phyloP scores from a whole-genome alignment of 2,113 vertebrate species.

The Pelecanoides urinatrix region DNA sequence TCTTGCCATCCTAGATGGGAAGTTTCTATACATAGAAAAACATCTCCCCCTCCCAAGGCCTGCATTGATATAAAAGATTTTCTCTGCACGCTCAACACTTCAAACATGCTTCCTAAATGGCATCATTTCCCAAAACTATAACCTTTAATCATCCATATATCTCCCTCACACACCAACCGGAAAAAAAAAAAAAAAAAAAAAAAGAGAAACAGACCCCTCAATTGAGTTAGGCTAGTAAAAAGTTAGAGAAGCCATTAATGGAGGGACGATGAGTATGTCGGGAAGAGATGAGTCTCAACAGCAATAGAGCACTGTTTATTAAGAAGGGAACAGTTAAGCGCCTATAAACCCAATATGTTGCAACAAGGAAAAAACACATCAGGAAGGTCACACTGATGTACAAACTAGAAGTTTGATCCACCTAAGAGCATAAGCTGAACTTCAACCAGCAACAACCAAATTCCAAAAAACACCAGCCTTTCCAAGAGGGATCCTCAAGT shows the following conservation, averaged over 20 bases:
- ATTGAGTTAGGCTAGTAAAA: accelerated
- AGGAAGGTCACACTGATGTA: neutral
- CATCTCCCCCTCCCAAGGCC: constrained; percentile 40
- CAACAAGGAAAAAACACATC: neutral
- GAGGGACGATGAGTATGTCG: neutral
- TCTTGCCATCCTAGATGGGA: constrained; percentile 57
- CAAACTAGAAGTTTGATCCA: neutral
- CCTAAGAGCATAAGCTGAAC: neutral
- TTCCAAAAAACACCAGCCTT: neutral
- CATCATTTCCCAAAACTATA: constrained; percentile 40
- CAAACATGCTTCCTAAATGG: constrained; percentile 35
- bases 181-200: neutral
- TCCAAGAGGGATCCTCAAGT: neutral
- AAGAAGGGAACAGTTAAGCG: neutral
- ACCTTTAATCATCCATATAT: neutral
- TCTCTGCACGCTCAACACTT: neutral
- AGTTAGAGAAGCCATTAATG: neutral
- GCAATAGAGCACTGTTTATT: neutral
- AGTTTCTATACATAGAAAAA: constrained; percentile 64
- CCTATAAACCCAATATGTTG: neutral
- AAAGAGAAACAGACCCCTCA: neutral
- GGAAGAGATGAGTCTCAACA: neutral
- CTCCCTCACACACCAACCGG: neutral
- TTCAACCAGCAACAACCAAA: neutral
- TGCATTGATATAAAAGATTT: constrained; percentile 10